Percentiles rank a stretch among this genome's conserved stretches.
Conservation (phyloP, 2,797 vertebrate genomes). For the Trachurus trachurus region DNA sequence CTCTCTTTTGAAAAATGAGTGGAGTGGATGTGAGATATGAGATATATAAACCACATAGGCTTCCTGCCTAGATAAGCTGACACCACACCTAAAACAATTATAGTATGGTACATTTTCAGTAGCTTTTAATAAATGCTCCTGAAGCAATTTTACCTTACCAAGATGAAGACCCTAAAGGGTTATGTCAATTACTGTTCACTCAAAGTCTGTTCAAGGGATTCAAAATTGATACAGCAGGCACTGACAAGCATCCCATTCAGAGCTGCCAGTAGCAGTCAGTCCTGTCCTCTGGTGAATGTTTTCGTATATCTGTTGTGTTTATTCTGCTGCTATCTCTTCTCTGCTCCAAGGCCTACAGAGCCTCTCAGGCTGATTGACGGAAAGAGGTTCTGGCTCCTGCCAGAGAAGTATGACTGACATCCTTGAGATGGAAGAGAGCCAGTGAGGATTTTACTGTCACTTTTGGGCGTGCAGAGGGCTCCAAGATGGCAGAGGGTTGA, state of each 20-base stretch:
- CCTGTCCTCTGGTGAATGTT: conserved; percentile 68
- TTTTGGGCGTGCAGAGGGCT: conserved; percentile 61
- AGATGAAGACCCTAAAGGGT: conserved; percentile 37
- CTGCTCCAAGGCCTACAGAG: conserved; percentile 54
- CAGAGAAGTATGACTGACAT: conserved; percentile 74
- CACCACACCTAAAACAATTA: conserved; percentile 15
- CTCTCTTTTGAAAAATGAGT: background rate
- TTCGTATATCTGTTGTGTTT: conserved; percentile 75
- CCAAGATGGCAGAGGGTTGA: conserved; percentile 55
- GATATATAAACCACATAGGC: background rate
- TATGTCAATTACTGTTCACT: conserved; percentile 49
- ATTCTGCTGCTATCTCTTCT: conserved; percentile 63
- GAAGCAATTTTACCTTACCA: conserved; percentile 10
- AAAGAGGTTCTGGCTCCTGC: conserved; percentile 72
- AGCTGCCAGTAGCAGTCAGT: conserved; percentile 69
- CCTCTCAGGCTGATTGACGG: conserved; percentile 72
- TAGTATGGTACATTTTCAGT: conserved; percentile 8
- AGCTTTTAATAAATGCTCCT: conserved; percentile 28
- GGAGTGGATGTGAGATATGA: background rate
- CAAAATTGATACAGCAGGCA: conserved; percentile 57
- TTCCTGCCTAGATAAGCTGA: conserved; percentile 8
- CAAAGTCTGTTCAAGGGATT: conserved; percentile 46
- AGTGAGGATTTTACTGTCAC: conserved; percentile 71
- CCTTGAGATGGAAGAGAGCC: conserved; percentile 69
- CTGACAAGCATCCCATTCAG: conserved; percentile 64